These are phyloP conservation scores for Parauchenoglanis punctatus DNA, from an alignment of 2,797 vertebrate species.

Conservation along the genomic window DNA sequence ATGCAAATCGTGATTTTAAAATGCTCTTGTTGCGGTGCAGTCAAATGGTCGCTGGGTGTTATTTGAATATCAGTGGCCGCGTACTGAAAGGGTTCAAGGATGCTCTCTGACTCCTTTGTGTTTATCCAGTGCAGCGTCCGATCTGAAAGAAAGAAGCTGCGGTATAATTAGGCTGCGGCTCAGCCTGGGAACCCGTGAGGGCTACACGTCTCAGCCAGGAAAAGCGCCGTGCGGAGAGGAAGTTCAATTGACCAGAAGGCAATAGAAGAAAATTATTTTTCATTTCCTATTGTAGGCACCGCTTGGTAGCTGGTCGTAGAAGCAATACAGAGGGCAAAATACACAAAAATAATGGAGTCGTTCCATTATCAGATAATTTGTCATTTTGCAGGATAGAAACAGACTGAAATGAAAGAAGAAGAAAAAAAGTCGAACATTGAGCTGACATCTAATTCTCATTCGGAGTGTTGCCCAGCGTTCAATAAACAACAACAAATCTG, in stretches of 20 bases:
- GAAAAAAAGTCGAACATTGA: neutral
- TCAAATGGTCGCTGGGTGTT: slow-evolving; percentile 93
- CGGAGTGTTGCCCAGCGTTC: neutral
- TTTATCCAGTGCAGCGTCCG: slow-evolving; percentile 99
- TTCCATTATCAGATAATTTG: slow-evolving; percentile 50
- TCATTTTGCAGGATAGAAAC: neutral
- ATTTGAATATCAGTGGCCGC: slow-evolving; percentile 99
- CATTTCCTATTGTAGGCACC: slow-evolving; percentile 90
- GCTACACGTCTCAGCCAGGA: slow-evolving; percentile 91
- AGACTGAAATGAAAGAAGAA: neutral
- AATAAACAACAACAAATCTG: neutral
- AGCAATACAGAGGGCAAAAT: slow-evolving; percentile 62
- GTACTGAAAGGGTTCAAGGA: slow-evolving; percentile 99
- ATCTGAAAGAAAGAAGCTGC: slow-evolving; percentile 86
- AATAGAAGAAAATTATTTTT: slow-evolving; percentile 99
- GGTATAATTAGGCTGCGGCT: slow-evolving; percentile 94
- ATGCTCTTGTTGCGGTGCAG: slow-evolving; percentile 87
- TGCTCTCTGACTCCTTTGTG: slow-evolving; percentile 99
- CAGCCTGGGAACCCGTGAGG: slow-evolving; percentile 94
- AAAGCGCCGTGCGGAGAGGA: slow-evolving; percentile 86
- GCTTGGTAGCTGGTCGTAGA: slow-evolving; percentile 74
- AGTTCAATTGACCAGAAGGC: slow-evolving; percentile 99
- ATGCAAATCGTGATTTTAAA: slow-evolving; percentile 96
- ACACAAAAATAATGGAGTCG: slow-evolving; percentile 59
- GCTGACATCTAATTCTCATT: neutral